phyloP scores from a whole-genome alignment of 2,113 vertebrate genomes.

The Greenwoodochromis staneri region DNA sequence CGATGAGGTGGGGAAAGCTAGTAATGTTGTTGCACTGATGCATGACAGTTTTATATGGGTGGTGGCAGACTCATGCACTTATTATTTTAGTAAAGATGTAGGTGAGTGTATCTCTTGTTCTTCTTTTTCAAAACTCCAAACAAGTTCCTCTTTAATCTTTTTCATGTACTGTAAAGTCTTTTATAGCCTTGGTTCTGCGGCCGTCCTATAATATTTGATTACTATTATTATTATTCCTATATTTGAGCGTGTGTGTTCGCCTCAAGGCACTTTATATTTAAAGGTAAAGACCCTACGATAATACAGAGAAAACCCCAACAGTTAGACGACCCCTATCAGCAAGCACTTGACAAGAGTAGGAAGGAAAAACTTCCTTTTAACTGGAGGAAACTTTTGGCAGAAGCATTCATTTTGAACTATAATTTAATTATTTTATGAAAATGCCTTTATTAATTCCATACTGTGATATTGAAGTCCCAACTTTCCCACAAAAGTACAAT shows the following conservation, averaged over 20 bases:
- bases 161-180: neutral
- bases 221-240: neutral
- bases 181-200: neutral
- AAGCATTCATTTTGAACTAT: neutral
- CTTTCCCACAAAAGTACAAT: neutral
- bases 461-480: neutral
- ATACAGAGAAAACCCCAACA: neutral
- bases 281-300: neutral
- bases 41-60: neutral
- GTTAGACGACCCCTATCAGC: neutral
- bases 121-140: neutral
- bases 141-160: neutral
- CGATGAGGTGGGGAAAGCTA: neutral
- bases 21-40: neutral
- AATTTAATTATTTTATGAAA: accelerated
- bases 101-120: neutral
- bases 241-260: neutral
- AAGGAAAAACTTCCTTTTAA: neutral
- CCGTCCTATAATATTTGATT: neutral
- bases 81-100: neutral
- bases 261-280: neutral
- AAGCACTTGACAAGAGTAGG: neutral
- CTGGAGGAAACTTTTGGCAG: neutral
- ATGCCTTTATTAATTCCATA: neutral
- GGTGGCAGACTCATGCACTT: neutral